Evolutionary conservation across 1,140 invertebrate genomes (phyloP), one percentile per base, ranked within the genome.

Genomic region (Diorhabda elongata): DNA sequence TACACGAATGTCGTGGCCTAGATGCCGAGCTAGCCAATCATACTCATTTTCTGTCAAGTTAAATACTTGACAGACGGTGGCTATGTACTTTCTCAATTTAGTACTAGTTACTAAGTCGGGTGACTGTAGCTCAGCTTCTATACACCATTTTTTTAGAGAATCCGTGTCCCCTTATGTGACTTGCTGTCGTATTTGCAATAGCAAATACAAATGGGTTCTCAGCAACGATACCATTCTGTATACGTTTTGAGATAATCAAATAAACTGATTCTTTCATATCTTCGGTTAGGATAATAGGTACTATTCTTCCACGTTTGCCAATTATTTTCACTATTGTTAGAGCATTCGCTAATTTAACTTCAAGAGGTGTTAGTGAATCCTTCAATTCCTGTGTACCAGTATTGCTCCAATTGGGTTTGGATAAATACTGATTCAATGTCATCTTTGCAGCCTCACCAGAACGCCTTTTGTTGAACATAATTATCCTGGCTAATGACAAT

Each of bases 381-480:
- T 67, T 67, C 44, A 67, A 26, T 43, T 67, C 65, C 11, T 41
- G 42, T 67, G 44, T 44, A 45, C 65, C 57, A 43, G 11, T n/a
- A 60, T 44, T 67, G 43, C 42, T 41, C 42, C 65, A 67, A 43
- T 47, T n/a, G 57, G 65, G 65, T 60, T 58, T 67, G 57, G 8
- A 43, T 4, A 58, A 43, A 44, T 60, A 64, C 2, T 61, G 4
- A 41, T 42, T 58, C 45, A 64, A 9, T 52, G 9, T 64, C 61
- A 68, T 68, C 42, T 44, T 47, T 68, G 67, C 67, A 57, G 61
- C 59, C 56, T 68, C 44, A 26, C 67, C 67, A 52, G 61, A 68
- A 58, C 67, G 59, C 61, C 44, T 68, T 68, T 68, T 68, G 61
- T 68, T 64, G 6, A 68, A 63, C 4, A 67, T 43, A 61, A 68